Percentiles rank a stretch among this genome's conserved stretches.
Evolutionary conservation across 2,113 vertebrate species (phyloP).

Genomic region (Capreolus pygargus): DNA sequence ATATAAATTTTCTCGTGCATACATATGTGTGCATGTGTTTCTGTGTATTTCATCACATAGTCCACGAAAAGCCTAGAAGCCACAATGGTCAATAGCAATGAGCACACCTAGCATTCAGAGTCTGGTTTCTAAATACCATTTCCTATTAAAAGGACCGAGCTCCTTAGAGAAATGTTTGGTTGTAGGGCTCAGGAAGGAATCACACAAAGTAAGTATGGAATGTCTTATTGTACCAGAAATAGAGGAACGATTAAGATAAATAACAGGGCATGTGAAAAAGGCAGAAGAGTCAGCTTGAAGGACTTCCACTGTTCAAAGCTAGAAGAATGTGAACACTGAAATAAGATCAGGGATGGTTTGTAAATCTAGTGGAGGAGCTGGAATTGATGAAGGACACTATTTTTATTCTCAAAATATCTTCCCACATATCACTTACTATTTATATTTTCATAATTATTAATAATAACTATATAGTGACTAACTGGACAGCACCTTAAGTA

Average conservation of each 20-base stretch:
- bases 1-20: background rate
- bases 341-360: background rate
- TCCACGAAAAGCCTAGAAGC: background rate
- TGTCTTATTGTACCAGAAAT: background rate
- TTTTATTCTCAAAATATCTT: background rate
- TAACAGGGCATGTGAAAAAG: background rate
- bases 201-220: background rate
- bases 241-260: background rate
- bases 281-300: background rate
- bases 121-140: background rate
- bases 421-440: background rate
- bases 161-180: background rate
- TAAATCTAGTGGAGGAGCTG: background rate
- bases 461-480: background rate
- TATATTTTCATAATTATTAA: background rate
- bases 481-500: background rate
- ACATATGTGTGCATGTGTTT: background rate
- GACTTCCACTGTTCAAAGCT: background rate
- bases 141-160: background rate
- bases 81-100: background rate
- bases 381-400: background rate
- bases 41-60: background rate
- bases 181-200: background rate
- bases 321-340: background rate
- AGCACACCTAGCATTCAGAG: background rate